A percentile compares a stretch with the other conserved stretches of the same genome.
Evolutionary conservation across 2,113 vertebrate species (phyloP).

Genomic region (Platichthys stellatus): DNA sequence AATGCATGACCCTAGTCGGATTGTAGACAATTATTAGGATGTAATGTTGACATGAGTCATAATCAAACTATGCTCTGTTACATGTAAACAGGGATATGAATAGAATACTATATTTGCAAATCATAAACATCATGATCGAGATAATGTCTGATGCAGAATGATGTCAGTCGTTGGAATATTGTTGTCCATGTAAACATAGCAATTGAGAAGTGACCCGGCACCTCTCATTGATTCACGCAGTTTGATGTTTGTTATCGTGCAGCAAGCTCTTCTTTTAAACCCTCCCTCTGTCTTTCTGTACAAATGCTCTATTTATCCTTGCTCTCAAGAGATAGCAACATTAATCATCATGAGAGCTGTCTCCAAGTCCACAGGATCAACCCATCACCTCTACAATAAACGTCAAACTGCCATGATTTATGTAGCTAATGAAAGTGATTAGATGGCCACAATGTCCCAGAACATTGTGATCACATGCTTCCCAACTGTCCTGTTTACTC

Average conservation of each 20-base stretch:
- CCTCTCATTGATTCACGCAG: conserved; percentile 17
- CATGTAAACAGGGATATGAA: background rate
- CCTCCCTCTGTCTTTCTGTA: conserved; percentile 50
- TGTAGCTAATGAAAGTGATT: conserved; percentile 95
- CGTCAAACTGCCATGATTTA: conserved; percentile 93
- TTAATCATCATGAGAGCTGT: conserved; percentile 87
- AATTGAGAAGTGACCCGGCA: background rate
- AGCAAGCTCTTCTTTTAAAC: conserved; percentile 27
- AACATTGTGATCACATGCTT: conserved; percentile 79
- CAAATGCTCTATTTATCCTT: conserved; percentile 82
- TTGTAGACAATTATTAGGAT: too few relatives aligned
- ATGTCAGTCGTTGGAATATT: too few relatives aligned
- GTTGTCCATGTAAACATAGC: too few relatives aligned
- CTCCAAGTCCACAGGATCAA: conserved; percentile 91
- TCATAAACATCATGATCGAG: background rate
- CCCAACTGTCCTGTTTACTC: conserved; percentile 77
- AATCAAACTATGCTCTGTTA: background rate
- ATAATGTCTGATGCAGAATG: too few relatives aligned
- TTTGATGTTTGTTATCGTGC: conserved; percentile 21
- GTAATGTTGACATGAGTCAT: too few relatives aligned
- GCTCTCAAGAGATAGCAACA: conserved; percentile 84
- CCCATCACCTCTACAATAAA: conserved; percentile 93
- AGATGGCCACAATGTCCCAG: conserved; percentile 80
- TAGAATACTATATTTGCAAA: background rate
- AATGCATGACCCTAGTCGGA: too few relatives aligned